Evolutionary conservation across 2,888 invertebrate genomes (phyloP).

Genomic region (Myopa testacea): DNA sequence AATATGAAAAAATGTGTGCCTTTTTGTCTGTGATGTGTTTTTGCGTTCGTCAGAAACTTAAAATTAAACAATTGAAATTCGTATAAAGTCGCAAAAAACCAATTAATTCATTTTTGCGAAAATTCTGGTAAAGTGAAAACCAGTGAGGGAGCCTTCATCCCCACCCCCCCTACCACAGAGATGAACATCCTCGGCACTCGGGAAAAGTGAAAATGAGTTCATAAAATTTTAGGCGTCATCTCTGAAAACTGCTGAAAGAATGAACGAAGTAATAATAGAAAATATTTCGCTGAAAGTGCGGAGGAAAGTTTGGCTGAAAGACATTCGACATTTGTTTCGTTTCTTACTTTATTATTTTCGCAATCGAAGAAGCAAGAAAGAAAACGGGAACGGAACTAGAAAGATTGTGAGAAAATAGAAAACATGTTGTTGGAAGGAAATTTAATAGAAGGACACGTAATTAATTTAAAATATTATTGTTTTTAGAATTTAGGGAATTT

Average conservation of each 20-base stretch:
- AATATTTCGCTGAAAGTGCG: not conserved
- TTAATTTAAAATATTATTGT: too few species aligned
- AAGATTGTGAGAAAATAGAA: too few species aligned
- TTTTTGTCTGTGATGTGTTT: too few species aligned
- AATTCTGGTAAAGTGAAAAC: not conserved
- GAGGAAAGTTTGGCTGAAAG: not conserved
- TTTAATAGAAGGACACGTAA: too few species aligned
- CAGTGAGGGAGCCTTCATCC: too few species aligned
- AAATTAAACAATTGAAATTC: not conserved
- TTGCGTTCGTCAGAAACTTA: too few species aligned
- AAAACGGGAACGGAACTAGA: not conserved
- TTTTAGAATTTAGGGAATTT: too few species aligned
- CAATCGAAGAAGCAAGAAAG: not conserved
- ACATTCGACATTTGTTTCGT: not conserved
- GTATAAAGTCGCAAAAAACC: not conserved
- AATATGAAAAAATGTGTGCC: too few species aligned
- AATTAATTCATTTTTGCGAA: not conserved
- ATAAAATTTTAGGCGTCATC: not conserved
- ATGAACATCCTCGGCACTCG: too few species aligned
- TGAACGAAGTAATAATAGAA: not conserved
- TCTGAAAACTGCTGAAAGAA: not conserved
- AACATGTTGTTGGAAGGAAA: too few species aligned
- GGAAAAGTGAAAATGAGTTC: not conserved
- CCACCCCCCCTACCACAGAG: too few species aligned
- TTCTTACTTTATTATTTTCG: too few species aligned